These are phyloP conservation scores for Ectemnius lituratus DNA, from an alignment of 2,888 invertebrate species.

Conservation along the genomic window DNA sequence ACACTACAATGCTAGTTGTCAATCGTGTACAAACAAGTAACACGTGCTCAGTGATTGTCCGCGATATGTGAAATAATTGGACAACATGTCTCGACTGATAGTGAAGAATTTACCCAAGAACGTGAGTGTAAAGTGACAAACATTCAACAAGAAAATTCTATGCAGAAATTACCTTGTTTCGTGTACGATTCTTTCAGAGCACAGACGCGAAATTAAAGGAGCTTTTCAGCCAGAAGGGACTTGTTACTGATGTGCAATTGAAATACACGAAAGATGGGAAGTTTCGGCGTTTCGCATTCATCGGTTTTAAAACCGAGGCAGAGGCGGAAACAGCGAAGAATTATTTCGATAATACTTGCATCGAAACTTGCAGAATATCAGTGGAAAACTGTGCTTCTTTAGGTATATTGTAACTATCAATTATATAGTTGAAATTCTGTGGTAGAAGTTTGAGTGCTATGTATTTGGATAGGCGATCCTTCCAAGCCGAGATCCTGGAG, in stretches of 20 bases:
- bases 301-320: conserved; percentile 91
- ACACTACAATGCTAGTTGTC: too few species aligned
- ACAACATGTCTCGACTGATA: conserved; percentile 89
- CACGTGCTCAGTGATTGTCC: too few species aligned
- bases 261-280: conserved; percentile 95
- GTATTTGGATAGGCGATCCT: conserved; percentile 78
- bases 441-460: too few species aligned
- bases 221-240: conserved; percentile 88
- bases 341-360: conserved; percentile 89
- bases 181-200: conserved; percentile 80
- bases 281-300: conserved; percentile 95
- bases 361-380: conserved; percentile 89
- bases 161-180: not conserved
- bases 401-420: conserved; percentile 76
- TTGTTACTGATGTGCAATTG: conserved; percentile 94
- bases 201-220: conserved; percentile 87
- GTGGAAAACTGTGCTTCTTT: conserved; percentile 87
- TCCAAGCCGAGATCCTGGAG: conserved; percentile 95
- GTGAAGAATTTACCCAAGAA: conserved; percentile 94
- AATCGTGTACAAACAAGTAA: too few species aligned
- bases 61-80: not conserved
- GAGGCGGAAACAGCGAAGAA: conserved; percentile 88
- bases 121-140: conserved; percentile 79
- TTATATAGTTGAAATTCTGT: too few species aligned
- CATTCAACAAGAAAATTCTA: not conserved